phyloP scores from a whole-genome alignment of 2,888 invertebrate species.

The Drosophila anceps region DNA sequence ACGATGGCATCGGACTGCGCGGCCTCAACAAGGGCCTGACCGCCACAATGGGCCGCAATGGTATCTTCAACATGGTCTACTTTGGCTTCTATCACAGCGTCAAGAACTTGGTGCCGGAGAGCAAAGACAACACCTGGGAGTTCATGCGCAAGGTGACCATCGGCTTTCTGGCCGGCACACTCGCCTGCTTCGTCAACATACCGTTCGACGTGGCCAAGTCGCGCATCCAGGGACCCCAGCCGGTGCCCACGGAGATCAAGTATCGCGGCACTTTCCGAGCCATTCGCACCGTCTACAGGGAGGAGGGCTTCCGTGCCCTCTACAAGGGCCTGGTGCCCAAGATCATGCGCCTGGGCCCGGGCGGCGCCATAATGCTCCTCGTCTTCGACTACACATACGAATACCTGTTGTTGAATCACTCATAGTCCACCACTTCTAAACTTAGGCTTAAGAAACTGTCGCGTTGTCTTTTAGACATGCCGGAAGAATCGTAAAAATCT shows the following conservation, averaged over 20 bases:
- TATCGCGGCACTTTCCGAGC: constrained; percentile 92
- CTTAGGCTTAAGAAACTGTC: constrained; percentile 5
- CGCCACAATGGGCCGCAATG: constrained; percentile 95
- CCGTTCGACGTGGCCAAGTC: constrained; percentile 99
- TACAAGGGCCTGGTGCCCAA: constrained; percentile 97
- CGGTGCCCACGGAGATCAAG: constrained; percentile 89
- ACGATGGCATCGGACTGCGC: constrained; percentile 91
- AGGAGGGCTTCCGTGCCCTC: constrained; percentile 95
- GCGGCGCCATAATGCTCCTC: constrained; percentile 97
- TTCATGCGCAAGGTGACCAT: constrained; percentile 92
- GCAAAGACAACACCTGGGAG: constrained; percentile 89
- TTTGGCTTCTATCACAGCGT: constrained; percentile 98
- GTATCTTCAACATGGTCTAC: constrained; percentile 96
- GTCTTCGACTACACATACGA: constrained; percentile 95
- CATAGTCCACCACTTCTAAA: constrained; percentile 11
- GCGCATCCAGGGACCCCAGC: constrained; percentile 97
- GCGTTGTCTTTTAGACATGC: not conserved
- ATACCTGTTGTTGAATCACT: constrained; percentile 86
- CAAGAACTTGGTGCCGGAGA: constrained; percentile 90
- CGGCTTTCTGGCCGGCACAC: constrained; percentile 94
- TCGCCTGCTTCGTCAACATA: constrained; percentile 95
- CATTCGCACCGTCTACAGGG: constrained; percentile 90
- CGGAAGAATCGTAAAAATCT: not conserved
- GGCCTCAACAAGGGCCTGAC: constrained; percentile 95
- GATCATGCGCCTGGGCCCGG: constrained; percentile 95